Base-by-base conservation (phyloP, 2,797 vertebrate species). In the Salarias fasciatus region DNA sequence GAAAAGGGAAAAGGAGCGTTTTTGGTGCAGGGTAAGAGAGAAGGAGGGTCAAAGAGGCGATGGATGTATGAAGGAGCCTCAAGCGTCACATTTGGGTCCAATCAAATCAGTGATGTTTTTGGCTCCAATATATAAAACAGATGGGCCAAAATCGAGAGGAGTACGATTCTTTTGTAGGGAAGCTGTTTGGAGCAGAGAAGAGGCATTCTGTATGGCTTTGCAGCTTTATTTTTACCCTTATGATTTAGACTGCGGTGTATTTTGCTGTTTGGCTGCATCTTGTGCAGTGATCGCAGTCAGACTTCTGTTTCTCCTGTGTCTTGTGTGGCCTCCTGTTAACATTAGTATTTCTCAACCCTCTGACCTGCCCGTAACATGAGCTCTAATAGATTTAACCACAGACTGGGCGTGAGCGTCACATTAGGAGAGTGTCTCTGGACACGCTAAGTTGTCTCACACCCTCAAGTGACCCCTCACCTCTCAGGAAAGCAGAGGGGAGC, bases 11-110 rank as follows among this genome's bases (percentile, higher is more conserved):
- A 65, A 31, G 59, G 52, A 75, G 66, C 58, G 80, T 75, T 77
- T 67, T 61, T 75, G 63, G 70, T 79, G 51, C 53, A 80, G 79
- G 68, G 79, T 62, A 71, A 53, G 58, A 53, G 58, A 72, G 69
- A 80, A 77, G 63, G 77, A 75, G 80, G 77, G 87, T 85, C 82
- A 86, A 75, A 82, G 69, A 73, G 76, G 67, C 84, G 86, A 74
- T 81, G 81, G 72, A 89, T 88, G 77, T 77, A 85, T 79, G 72
- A 84, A 70, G 68, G 72, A 86, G 89, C 89, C 89, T 79, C 68
- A 46, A 91, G 90, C 88, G 28, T 88, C 83, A 90, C 91, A 91
- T 91, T 91, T 90, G 88, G 87, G 69, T 88, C 82, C 83, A 89
- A 90, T 92, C 83, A 91, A 80, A 86, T 87, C 81, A 79, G 71